Evolutionary conservation across 2,888 invertebrate species (phyloP), one percentile per base, ranked within the genome.

Genomic region (Athrips mouffetella): DNA sequence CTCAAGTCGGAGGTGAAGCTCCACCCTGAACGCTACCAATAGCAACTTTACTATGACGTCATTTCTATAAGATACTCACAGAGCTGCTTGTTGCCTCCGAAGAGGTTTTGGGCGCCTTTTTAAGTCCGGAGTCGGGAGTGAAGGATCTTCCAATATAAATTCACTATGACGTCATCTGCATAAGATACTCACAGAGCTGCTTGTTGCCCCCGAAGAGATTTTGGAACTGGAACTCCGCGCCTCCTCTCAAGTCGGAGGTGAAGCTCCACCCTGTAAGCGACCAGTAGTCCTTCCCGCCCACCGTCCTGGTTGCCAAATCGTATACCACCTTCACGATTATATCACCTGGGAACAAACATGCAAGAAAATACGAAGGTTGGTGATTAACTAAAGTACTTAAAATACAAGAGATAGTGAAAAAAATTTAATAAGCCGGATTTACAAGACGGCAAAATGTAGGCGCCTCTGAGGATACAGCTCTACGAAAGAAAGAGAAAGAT

Each of bases 201-300:
- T 66, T 67, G 53, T 83, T 79, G 0, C 86, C 86, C 10, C 78
- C 73, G 61, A 88, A 86, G 1, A 88, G 67, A 54, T 87, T 80
- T 52, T 80, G 67, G 68, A 87, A 87, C 13, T 59, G 67, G 65
- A 74, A 88, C 25, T 72, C 67, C 0, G 60, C 87, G 3, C 62
- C 60, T n/a, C 69, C 76, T 52, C 63, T 58, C 35, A 84, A 81
- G 0, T 76, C 64, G 0, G 74, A 53, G 0, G 67, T 37, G 58
- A 78, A 70, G 30, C 56, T 59, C 79, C 79, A 87, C 46, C 41
- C 59, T 0, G 57, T 40, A n/a, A 84, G 50, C 1, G 51, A 50
- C 88, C 87, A 87, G 65, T 70, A 77, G 15, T 51, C 51, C 45
- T 70, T 58, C 0, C 74, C 80, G 8, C 57, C 55, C 0, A 45